Evolutionary conservation across 2,113 vertebrate species (phyloP).

Genomic region (Hippoglossus stenolepis): DNA sequence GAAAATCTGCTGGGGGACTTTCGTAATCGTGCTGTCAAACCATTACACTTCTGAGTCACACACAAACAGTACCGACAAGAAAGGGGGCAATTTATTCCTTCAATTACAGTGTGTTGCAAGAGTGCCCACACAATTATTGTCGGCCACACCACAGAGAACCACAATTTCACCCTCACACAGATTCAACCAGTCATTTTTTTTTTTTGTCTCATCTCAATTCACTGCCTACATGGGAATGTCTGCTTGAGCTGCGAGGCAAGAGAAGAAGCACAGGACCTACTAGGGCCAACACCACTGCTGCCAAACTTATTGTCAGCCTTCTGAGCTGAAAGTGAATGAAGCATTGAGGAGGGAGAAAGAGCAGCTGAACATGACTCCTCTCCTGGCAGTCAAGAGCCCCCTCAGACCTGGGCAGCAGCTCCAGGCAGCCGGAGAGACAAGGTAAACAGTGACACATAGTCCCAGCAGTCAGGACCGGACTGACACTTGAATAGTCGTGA

Average conservation of each 20-base stretch:
- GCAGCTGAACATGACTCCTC: constrained; percentile 64
- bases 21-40: constrained; percentile 44
- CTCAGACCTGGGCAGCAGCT: constrained; percentile 41
- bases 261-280: not conserved
- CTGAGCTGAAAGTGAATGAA: constrained; percentile 42
- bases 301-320: constrained; percentile 56
- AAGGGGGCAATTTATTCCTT: constrained; percentile 27
- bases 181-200: constrained; percentile 15
- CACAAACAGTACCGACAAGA: constrained; percentile 31
- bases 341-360: constrained; percentile 51
- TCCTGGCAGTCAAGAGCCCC: constrained; percentile 62
- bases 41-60: constrained; percentile 18
- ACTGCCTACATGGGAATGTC: constrained; percentile 11
- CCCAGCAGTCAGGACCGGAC: constrained; percentile 41
- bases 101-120: constrained; percentile 18
- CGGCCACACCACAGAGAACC: constrained; percentile 1
- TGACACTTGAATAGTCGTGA: constrained; percentile 48
- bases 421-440: constrained; percentile 43
- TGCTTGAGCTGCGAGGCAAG: constrained; percentile 4
- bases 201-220: constrained; percentile 11
- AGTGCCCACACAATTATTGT: constrained; percentile 4
- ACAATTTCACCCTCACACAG: constrained; percentile 16
- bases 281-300: constrained; percentile 46
- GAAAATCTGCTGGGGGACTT: constrained; percentile 47
- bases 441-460: constrained; percentile 48